A percentile compares a stretch with the other conserved stretches of the same genome.
Evolutionary conservation across 2,888 invertebrate genomes (phyloP).

Genomic region (Ceriagrion tenellum): DNA sequence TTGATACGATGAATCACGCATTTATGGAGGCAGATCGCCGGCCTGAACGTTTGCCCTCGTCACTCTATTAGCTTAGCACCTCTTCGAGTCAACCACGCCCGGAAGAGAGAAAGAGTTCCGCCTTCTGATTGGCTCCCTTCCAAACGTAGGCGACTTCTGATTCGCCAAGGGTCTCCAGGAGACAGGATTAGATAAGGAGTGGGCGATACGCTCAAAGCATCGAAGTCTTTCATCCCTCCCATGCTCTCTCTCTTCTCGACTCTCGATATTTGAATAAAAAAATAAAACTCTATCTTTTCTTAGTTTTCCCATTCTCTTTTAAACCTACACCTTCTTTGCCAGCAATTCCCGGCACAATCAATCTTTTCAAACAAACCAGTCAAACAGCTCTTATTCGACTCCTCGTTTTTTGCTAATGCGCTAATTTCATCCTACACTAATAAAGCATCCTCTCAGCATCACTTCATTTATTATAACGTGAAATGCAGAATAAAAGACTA

Average conservation of each 20-base stretch:
- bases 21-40: conserved; percentile 10
- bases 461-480: not conserved
- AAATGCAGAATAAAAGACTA: not conserved
- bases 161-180: conserved; percentile 51
- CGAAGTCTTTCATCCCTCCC: conserved; percentile 11
- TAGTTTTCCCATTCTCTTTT: not conserved
- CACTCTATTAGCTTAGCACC: not conserved
- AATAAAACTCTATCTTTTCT: not conserved
- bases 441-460: not conserved
- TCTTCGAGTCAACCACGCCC: conserved; percentile 31
- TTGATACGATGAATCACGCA: not conserved
- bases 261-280: not conserved
- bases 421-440: not conserved
- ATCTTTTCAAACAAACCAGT: not conserved
- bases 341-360: too few relatives aligned
- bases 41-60: not conserved
- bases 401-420: not conserved
- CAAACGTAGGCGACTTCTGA: conserved; percentile 26
- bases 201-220: conserved; percentile 43
- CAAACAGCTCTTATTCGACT: not conserved
- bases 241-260: not conserved
- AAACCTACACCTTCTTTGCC: not conserved
- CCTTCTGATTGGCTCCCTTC: conserved; percentile 58
- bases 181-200: conserved; percentile 64
- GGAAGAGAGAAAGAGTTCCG: conserved; percentile 61